Base-by-base conservation (phyloP, 2,797 vertebrate genomes). In the Gymnodraco acuticeps region DNA sequence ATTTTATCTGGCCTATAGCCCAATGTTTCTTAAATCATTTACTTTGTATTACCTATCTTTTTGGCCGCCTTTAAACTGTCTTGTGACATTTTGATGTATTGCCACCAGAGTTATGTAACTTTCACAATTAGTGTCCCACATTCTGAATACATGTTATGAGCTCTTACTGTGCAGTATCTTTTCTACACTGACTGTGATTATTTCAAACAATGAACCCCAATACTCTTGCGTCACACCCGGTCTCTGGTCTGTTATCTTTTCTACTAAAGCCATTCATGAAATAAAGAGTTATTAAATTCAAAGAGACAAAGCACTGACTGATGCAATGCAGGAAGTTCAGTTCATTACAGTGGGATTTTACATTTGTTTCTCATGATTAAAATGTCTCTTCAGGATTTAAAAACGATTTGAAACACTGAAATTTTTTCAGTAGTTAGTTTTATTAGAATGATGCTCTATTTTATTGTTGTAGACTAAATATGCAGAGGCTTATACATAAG, bases 101-200 rank as follows among this genome's bases (percentile, higher is more conserved):
- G 4, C 27, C 27, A 5, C 27, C 27, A 27, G 27, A 27, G 27
- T 27, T 3, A 27, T 13, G 14, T 33, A 23, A 68, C 73, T 50
- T 56, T 56, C 7, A 54, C 46, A 16, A 4, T 8, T 50, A 62
- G 3, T 19, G n/a, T 3, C 12, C 1, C 19, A 4, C 17, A 53
- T 42, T 23, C 13, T 47, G 17, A 50, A 61, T 46, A 47, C 7
- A 55, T 17, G 13, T 3, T 15, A 80, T 41, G 27, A 64, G 19
- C 66, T 15, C 51, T 41, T 64, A 70, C 86, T 80, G 64, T 81
- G 54, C 10, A 3, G 59, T 85, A 85, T 85, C 78, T 90, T 85
- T 90, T 84, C 72, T 50, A 14, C 23, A 19, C 43, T 11, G 10
- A 8, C 55, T 15, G 13, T 65, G 63, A 83, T 87, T 43, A 60